These are phyloP conservation scores for Dromaius novaehollandiae DNA, from an alignment of 2,113 vertebrate species.

Conservation along the genomic window DNA sequence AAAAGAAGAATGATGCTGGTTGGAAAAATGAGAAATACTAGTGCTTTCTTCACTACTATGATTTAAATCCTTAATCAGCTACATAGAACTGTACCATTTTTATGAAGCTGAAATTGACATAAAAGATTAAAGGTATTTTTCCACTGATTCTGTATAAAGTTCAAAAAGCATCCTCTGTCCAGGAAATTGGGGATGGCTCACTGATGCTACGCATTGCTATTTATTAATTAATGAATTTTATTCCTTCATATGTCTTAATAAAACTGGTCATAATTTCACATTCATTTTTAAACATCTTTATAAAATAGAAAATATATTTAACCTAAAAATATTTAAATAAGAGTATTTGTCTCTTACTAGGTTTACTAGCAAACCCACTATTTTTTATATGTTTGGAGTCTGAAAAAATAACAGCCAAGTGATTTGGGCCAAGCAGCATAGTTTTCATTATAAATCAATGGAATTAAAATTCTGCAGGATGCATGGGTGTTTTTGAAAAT, in stretches of 20 bases:
- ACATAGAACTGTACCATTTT: background rate
- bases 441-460: background rate
- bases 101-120: background rate
- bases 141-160: background rate
- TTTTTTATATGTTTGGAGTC: background rate
- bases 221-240: background rate
- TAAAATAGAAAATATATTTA: background rate
- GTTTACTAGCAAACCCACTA: background rate
- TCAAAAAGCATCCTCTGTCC: background rate
- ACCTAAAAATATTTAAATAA: background rate
- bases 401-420: background rate
- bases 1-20: background rate
- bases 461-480: background rate
- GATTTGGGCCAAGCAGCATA: background rate
- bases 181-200: background rate
- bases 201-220: background rate
- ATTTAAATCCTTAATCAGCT: background rate
- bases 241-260: background rate
- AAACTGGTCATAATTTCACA: background rate
- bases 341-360: background rate
- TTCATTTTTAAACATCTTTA: background rate
- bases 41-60: background rate
- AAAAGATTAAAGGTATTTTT: background rate
- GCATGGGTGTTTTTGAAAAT: background rate
- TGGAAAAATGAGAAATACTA: background rate